Evolutionary conservation across 1,140 invertebrate species (phyloP).

Genomic region (Aphidius gifuensis): DNA sequence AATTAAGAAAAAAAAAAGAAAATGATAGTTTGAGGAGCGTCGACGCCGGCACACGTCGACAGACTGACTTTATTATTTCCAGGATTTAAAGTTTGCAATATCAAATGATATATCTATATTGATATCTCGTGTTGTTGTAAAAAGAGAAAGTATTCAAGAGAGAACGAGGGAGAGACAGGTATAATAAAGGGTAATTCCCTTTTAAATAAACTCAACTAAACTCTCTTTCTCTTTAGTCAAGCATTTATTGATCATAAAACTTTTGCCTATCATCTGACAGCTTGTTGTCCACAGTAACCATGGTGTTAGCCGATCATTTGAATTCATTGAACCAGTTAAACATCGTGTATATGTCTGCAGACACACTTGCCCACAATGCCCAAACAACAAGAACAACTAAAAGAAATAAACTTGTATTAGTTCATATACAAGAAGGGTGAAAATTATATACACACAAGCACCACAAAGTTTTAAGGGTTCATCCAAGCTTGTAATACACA

Average conservation of each 20-base stretch:
- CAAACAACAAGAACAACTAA: too few relatives aligned
- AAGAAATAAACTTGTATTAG: too few relatives aligned
- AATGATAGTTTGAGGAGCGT: background rate
- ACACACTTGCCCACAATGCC: too few relatives aligned
- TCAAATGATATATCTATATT: too few relatives aligned
- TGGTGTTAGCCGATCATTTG: slow-evolving; percentile 31
- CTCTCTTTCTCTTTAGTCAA: slow-evolving; percentile 41
- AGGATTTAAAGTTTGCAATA: too few relatives aligned
- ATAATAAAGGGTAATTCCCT: background rate
- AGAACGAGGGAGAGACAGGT: slow-evolving; percentile 3
- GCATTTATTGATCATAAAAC: slow-evolving; percentile 53
- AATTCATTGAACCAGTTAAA: slow-evolving; percentile 14
- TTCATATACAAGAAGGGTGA: too few relatives aligned
- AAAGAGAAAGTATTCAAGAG: slow-evolving; percentile 20
- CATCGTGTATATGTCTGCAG: too few relatives aligned
- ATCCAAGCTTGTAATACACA: too few relatives aligned
- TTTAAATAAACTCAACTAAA: slow-evolving; percentile 16
- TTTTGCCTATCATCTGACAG: slow-evolving; percentile 55
- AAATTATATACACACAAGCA: too few relatives aligned
- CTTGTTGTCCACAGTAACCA: slow-evolving; percentile 55
- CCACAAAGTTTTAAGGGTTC: too few relatives aligned
- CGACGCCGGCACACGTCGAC: slow-evolving; percentile 43
- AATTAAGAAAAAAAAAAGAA: background rate
- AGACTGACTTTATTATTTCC: slow-evolving; percentile 40
- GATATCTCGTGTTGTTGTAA: too few relatives aligned